Evolutionary conservation across 2,113 vertebrate genomes (phyloP), one percentile per base, ranked within the genome.

Genomic region (Leptocoma aspasia): DNA sequence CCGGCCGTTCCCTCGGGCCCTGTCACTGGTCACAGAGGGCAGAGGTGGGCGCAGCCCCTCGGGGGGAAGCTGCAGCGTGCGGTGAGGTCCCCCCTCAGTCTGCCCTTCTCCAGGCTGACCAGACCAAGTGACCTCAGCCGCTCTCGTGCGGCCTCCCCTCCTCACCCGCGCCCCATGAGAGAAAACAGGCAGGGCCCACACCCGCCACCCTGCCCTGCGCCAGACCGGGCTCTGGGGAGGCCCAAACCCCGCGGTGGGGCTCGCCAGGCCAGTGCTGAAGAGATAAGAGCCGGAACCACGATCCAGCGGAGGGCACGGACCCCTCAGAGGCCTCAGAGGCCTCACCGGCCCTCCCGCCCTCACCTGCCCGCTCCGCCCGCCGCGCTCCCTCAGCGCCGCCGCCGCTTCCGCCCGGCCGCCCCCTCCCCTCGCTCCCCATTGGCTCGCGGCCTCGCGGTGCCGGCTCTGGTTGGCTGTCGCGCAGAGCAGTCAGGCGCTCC

Each of bases 341-440:
- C 15, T 0, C 22, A 0, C 0, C 0, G 0, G 1, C 0, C 4
- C 14, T 0, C 3, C 42, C 0, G 0, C 1, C 9, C 82, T 39
- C 54, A 75, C 73, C 91, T 22, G 26, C 22, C 33, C 50, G 2
- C 57, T 30, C 41, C 18, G 3, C 56, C 39, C 56, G 73, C 88
- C 23, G 17, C 15, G 1, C 39, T 16, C 11, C 33, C 45, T 5
- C 76, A 7, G 6, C 53, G 1, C 26, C 17, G 2, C 49, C 13
- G 1, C 26, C 24, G 0, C 81, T 89, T 97, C 96, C 90, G 73
- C 27, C 33, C 13, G 5, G 8, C 23, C 0, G 22, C 14, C 13
- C 3, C 24, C 6, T 18, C 13, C 41, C 19, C 42, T 23, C n/a
- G 17, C 53, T 5, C 1, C 3, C 54, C 10, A 78, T 79, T 82